These are phyloP conservation scores for Hofmannophila pseudospretella DNA, from an alignment of 2,888 invertebrate species.

Conservation along the genomic window DNA sequence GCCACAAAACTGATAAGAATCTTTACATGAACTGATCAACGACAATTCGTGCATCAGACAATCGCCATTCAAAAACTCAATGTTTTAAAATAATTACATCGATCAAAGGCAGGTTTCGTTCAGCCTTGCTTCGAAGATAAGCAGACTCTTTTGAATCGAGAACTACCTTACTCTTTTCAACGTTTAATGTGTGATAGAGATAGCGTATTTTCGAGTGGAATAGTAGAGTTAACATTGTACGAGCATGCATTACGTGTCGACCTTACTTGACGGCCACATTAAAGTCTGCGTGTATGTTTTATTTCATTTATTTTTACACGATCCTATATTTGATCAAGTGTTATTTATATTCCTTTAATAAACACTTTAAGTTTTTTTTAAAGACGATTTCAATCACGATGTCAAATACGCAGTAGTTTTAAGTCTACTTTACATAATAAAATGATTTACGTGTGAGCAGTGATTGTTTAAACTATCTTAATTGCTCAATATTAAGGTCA, in stretches of 20 bases:
- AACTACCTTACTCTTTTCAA: conserved; percentile 1
- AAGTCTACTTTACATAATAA: conserved; percentile 1
- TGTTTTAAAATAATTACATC: conserved; percentile 11
- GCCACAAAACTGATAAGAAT: background rate
- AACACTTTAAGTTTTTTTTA: background rate
- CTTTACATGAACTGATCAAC: background rate
- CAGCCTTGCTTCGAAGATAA: conserved; percentile 10
- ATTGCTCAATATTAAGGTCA: conserved; percentile 59
- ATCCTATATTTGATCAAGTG: conserved; percentile 19
- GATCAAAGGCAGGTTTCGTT: conserved; percentile 10
- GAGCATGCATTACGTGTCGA: conserved; percentile 32
- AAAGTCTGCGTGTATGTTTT: conserved; percentile 37
- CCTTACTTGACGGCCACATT: conserved; percentile 48
- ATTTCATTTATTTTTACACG: conserved; percentile 46
- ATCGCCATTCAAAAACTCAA: conserved; percentile 2
- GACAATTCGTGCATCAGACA: background rate
- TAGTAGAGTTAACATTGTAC: conserved; percentile 3
- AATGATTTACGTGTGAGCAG: conserved; percentile 35
- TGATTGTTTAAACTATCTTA: conserved; percentile 46
- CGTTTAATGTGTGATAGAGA: conserved; percentile 1
- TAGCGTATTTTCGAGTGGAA: conserved; percentile 4
- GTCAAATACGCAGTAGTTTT: background rate
- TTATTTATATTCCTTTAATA: conserved; percentile 6
- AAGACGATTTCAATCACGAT: background rate
- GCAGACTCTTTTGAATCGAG: conserved; percentile 8